Evolutionary conservation across 2,888 invertebrate genomes (phyloP), one percentile per base, ranked within the genome.

Genomic region (Schizaphis graminum): DNA sequence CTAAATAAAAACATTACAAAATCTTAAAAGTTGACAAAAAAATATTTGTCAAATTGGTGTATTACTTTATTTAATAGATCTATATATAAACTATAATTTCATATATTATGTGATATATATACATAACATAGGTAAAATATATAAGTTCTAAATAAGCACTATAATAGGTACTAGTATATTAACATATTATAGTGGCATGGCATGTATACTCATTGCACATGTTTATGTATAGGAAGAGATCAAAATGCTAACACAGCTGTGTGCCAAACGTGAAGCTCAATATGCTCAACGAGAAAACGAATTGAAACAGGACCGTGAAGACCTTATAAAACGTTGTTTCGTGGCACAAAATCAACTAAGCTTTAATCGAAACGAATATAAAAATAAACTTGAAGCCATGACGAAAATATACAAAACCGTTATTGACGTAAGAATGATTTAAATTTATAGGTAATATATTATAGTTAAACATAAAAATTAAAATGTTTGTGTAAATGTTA

Each of bases 361-460:
- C 94, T 95, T 95, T 0, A 96, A 96, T 93, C 96, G 96, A 94
- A 96, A 96, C 13, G 95, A 96, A 16, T 97, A 97, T 94, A 96
- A 96, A 53, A 96, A 96, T 44, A 96, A 97, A 95, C 96, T 98
- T 57, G 97, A 96, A 47, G 95, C 96, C 47, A 96, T 98, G 95
- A 97, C 97, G 24, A 97, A 97, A 89, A 96, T 96, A 77, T 97
- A 97, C 95, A 97, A 97, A 95, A 96, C 96, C 93, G 96, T 96
- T 90, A 96, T 97, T 85, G 96, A 96, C 96, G 97, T 97, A 95
- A 95, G 93, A 94, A 85, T 28, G 56, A 88, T 21, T n/a, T 21
- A 8, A 84, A 10, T 61, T 44, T 61, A 61, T 89, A 47, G 3
- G 28, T n/a, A 61, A 5, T 13, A 67, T n/a, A n/a, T n/a, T 67